Evolutionary conservation across 2,888 invertebrate species (phyloP).

Genomic region (Pedicia rivosa): DNA sequence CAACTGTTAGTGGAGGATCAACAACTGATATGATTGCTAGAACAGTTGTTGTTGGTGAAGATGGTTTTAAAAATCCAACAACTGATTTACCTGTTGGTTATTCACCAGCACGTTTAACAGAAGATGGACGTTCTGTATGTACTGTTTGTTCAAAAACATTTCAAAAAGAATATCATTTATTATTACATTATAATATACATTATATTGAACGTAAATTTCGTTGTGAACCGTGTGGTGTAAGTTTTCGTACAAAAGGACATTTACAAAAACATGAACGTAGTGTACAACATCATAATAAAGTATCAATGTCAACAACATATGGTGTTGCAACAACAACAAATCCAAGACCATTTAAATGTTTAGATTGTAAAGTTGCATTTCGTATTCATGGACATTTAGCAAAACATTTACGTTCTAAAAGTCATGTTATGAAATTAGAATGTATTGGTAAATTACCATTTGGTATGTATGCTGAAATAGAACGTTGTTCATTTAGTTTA

Average conservation of each 20-base stretch:
- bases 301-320: slow-evolving; percentile 73
- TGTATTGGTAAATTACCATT: slow-evolving; percentile 84
- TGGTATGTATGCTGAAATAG: slow-evolving; percentile 88
- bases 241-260: slow-evolving; percentile 80
- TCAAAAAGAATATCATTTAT: slow-evolving; percentile 76
- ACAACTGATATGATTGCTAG: slow-evolving; percentile 23
- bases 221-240: slow-evolving; percentile 82
- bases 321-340: slow-evolving; percentile 73
- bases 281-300: slow-evolving; percentile 83
- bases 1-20: slow-evolving; percentile 5
- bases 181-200: slow-evolving; percentile 88
- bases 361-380: slow-evolving; percentile 91
- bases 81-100: slow-evolving; percentile 25
- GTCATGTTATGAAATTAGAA: slow-evolving; percentile 89
- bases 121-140: slow-evolving; percentile 64
- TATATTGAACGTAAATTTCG: slow-evolving; percentile 85
- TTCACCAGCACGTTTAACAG: slow-evolving; percentile 38
- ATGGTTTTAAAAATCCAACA: slow-evolving; percentile 39
- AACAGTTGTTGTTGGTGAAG: slow-evolving; percentile 41
- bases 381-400: slow-evolving; percentile 93
- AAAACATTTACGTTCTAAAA: slow-evolving; percentile 90
- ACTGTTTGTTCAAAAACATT: slow-evolving; percentile 84
- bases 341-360: slow-evolving; percentile 91
- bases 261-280: slow-evolving; percentile 87
- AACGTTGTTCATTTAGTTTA: slow-evolving; percentile 47